Base-by-base conservation (phyloP, 2,797 vertebrate species). In the Gymnothorax javanicus region DNA sequence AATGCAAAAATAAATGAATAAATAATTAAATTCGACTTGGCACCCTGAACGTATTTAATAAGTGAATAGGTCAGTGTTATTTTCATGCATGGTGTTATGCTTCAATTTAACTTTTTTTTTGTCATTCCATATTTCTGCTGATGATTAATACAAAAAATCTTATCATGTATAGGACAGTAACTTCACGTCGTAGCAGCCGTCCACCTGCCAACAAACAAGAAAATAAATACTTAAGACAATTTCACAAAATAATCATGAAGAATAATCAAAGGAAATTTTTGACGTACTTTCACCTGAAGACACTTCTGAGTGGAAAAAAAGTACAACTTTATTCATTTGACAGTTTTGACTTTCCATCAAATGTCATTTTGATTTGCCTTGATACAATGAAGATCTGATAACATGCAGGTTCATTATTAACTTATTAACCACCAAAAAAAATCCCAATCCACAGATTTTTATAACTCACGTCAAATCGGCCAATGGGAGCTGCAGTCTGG, bases 141-240 rank as follows among this genome's bases (percentile, higher is more conserved):
- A 7, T 13, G 9, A 13, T 33, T 8, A 87, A 57, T 15, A 50
- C 15, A 50, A 20, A 54, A 54, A 27, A 2, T 75, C 33, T 27
- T 20, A 69, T 56, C 54, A 99, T 0, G 96, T 97, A 91, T 98
- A 97, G 8, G 97, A 98, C 2, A 98, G 96, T 85, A 98, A 89
- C 91, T 97, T 97, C 93, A 99, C 94, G 56, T 99, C 97, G 0
- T 99, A 99, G 92, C 97, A 97, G 89, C 98, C 98, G 0, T 98
- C 97, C 92, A 99, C 98, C 98, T 99, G 94, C 12, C 60, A 87
- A 8, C 33, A 84, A 84, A 50, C 23, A 79, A 67, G 84, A 64
- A 64, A 15, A 62, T 43, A 87, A 57, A 67, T 62, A 17, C 33
- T 75, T 85, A 27, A 81, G 50, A 85, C 2, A 52, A 71, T 77